Conservation (phyloP, 1,140 invertebrate genomes). For the Bombus difficillimus region DNA sequence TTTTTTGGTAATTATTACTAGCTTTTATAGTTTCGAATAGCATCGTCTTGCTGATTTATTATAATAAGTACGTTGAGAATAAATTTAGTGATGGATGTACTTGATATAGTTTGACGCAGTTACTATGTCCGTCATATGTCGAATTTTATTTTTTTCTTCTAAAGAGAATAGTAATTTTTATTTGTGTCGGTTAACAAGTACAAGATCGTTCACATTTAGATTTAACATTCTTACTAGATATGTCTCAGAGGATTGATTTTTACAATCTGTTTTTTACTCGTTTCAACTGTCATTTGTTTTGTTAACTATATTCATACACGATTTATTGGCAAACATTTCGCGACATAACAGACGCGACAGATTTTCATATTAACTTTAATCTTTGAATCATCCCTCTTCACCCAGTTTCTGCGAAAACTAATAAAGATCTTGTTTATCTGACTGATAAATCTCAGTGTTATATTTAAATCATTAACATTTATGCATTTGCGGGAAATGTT, state of each 20-base stretch:
- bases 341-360: too few species aligned
- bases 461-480: not conserved
- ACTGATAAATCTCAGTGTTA: not conserved
- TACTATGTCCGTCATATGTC: too few species aligned
- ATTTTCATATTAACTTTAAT: not conserved
- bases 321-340: not conserved
- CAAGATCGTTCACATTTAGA: too few species aligned
- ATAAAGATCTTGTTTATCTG: not conserved
- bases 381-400: not conserved
- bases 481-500: not conserved
- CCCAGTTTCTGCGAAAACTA: not conserved
- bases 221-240: too few species aligned
- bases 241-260: too few species aligned
- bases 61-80: not conserved
- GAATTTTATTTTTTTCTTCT: too few species aligned
- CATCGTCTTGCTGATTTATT: not conserved
- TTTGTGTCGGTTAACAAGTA: not conserved
- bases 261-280: not conserved
- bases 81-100: too few species aligned
- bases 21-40: not conserved
- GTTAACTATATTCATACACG: not conserved
- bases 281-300: not conserved
- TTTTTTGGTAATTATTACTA: not conserved
- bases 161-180: not conserved
- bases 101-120: too few species aligned